These are phyloP conservation scores for Stenopsyche tienmushanensis DNA, from an alignment of 1,140 invertebrate genomes.

Conservation along the genomic window DNA sequence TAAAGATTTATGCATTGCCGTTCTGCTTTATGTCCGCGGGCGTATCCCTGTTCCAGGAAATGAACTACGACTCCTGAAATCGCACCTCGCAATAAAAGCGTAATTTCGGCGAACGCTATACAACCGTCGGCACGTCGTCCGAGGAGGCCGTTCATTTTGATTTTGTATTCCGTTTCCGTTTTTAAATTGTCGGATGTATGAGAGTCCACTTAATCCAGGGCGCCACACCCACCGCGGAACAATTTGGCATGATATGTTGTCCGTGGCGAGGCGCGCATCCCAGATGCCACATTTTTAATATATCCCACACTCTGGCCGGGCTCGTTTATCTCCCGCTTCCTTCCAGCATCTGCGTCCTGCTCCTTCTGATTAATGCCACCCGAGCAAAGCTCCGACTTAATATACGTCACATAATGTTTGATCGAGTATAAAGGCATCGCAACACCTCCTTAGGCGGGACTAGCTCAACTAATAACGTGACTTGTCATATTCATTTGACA, in stretches of 20 bases:
- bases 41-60: no score
- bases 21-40: no score
- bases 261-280: background rate
- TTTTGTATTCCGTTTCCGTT: no score
- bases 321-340: constrained; percentile 1
- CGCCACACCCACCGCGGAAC: background rate
- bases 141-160: background rate
- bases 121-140: background rate
- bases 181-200: background rate
- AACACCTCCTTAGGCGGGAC: background rate
- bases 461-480: constrained; percentile 9
- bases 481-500: constrained; percentile 14
- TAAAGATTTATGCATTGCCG: no score
- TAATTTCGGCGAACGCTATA: background rate
- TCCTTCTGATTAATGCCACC: constrained; percentile 29
- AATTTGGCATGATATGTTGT: background rate
- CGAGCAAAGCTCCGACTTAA: constrained; percentile 27
- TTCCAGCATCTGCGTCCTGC: constrained; percentile 3
- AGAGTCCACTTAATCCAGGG: background rate
- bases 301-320: no score
- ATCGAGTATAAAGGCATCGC: constrained; percentile 30
- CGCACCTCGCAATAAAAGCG: no score
- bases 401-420: constrained; percentile 29
- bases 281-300: constrained; percentile 29
- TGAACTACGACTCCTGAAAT: no score